Evolutionary conservation across 2,113 vertebrate genomes (phyloP).

Genomic region (Bolborhynchus lineola): DNA sequence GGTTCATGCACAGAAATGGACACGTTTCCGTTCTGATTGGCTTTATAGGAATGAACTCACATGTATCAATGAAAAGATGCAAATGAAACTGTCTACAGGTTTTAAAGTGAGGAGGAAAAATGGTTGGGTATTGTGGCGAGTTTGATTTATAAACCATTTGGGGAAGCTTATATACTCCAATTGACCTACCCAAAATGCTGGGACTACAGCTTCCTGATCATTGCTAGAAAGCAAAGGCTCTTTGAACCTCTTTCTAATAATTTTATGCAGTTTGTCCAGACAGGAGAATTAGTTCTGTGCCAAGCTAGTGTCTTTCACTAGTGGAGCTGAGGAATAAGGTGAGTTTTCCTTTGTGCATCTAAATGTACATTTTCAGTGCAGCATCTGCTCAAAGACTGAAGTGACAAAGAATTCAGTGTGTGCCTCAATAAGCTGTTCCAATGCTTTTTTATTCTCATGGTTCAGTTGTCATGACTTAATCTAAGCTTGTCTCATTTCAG

Average conservation of each 20-base stretch:
- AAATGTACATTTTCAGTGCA: background rate
- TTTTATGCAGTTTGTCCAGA: background rate
- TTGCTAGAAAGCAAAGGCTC: background rate
- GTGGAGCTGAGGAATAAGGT: background rate
- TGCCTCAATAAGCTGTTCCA: background rate
- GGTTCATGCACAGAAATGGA: background rate
- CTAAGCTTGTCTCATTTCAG: conserved; percentile 16
- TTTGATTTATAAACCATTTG: background rate
- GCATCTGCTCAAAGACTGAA: background rate
- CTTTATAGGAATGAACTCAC: background rate
- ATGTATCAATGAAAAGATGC: background rate
- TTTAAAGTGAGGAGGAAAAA: background rate
- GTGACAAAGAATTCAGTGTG: background rate
- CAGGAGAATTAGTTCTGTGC: background rate
- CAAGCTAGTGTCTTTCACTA: background rate
- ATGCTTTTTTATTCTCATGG: background rate
- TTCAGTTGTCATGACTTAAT: conserved; percentile 10
- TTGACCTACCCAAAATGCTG: background rate
- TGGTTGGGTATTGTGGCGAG: accelerated
- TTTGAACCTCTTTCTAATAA: background rate
- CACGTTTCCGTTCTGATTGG: background rate
- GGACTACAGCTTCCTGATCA: background rate
- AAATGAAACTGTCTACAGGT: background rate
- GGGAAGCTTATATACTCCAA: background rate
- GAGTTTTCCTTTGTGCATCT: background rate